Conservation (phyloP, 2,113 vertebrate species). For the Terrapene triunguis region DNA sequence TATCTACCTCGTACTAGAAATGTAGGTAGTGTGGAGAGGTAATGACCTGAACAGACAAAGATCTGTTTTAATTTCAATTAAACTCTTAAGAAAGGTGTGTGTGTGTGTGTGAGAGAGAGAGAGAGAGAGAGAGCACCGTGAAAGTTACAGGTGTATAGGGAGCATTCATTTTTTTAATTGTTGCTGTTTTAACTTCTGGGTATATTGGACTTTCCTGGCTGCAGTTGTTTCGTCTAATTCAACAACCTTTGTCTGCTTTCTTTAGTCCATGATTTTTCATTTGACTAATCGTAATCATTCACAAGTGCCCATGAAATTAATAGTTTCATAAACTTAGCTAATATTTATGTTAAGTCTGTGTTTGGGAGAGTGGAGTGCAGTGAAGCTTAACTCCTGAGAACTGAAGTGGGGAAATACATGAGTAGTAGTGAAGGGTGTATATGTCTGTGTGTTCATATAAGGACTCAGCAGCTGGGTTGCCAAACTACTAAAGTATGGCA, state of each 20-base stretch:
- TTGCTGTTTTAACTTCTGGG: neutral
- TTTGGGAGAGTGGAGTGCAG: neutral
- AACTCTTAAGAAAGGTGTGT: neutral
- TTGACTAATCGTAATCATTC: constrained; percentile 70
- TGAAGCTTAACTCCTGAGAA: neutral
- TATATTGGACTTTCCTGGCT: neutral
- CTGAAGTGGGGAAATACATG: neutral
- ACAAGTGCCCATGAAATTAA: constrained; percentile 51
- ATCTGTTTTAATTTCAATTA: neutral
- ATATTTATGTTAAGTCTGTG: constrained; percentile 64
- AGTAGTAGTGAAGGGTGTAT: neutral
- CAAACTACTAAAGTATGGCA: constrained; percentile 32
- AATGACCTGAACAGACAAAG: neutral
- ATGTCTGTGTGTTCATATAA: constrained; percentile 38
- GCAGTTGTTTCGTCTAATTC: neutral
- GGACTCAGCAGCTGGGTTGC: neutral
- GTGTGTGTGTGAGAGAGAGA: rapidly evolving
- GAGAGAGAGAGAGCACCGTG: neutral
- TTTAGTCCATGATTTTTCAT: constrained; percentile 35
- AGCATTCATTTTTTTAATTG: rapidly evolving
- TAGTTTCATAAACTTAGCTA: constrained; percentile 50
- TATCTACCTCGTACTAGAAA: neutral
- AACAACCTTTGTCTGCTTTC: neutral
- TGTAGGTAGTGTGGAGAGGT: neutral
- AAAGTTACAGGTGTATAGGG: neutral